Percentiles rank a stretch among this genome's conserved stretches.
phyloP scores from a whole-genome alignment of 2,888 invertebrate species.

The Anorthoa munda region DNA sequence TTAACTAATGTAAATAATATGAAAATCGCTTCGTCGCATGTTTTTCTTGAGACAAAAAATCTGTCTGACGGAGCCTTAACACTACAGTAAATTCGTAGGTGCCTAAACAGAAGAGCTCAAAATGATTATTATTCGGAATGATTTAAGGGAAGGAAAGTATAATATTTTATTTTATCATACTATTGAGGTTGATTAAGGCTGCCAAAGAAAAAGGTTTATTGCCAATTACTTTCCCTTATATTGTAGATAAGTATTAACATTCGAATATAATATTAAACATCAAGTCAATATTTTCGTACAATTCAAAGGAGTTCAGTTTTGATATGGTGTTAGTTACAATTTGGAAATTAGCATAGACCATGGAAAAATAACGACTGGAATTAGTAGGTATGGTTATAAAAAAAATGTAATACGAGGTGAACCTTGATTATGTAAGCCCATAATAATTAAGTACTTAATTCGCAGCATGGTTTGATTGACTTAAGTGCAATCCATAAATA shows the following conservation, averaged over 20 bases:
- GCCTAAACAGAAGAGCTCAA: not conserved
- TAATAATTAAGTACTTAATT: conserved; percentile 29
- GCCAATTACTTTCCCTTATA: conserved; percentile 42
- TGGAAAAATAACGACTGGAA: no score
- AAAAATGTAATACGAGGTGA: conserved; percentile 8
- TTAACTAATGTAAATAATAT: no score
- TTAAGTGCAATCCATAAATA: conserved; percentile 48
- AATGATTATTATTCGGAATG: not conserved
- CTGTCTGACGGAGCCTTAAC: not conserved
- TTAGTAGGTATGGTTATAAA: not conserved
- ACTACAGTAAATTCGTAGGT: not conserved
- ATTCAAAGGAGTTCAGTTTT: not conserved
- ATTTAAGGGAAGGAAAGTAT: conserved; percentile 11
- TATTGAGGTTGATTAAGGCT: conserved; percentile 20
- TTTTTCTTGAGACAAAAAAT: not conserved
- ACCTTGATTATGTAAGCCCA: conserved; percentile 17
- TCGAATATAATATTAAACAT: not conserved
- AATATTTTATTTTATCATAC: conserved; percentile 14
- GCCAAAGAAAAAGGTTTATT: conserved; percentile 43
- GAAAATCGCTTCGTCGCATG: not conserved
- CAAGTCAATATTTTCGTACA: not conserved
- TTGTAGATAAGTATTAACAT: not conserved
- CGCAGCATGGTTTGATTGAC: conserved; percentile 28
- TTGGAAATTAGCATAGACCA: no score
- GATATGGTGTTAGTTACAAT: no score